These are phyloP conservation scores for Tachysurus vachellii DNA, from an alignment of 2,113 vertebrate genomes.

Conservation along the genomic window DNA sequence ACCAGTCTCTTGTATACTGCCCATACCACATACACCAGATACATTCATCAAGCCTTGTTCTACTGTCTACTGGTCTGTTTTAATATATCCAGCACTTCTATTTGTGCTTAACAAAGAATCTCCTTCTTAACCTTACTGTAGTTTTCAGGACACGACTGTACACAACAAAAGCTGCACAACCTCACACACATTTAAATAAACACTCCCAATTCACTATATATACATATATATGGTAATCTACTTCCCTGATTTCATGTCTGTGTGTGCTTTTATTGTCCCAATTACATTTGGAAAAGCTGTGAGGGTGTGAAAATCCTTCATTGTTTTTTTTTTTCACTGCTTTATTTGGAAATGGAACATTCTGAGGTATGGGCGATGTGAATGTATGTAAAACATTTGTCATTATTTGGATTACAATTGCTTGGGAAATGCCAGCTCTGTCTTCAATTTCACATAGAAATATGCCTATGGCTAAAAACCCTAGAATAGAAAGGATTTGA, in stretches of 20 bases:
- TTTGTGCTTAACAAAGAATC: background rate
- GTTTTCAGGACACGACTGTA: background rate
- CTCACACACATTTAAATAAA: background rate
- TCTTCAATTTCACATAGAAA: background rate
- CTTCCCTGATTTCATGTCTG: background rate
- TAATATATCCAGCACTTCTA: background rate
- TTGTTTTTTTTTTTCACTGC: background rate
- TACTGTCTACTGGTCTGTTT: background rate
- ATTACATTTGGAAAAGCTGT: background rate
- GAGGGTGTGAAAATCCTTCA: background rate
- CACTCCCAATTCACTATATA: background rate
- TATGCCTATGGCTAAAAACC: background rate
- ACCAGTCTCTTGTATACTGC: background rate
- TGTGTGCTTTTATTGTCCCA: background rate
- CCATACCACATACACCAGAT: background rate
- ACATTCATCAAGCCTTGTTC: background rate
- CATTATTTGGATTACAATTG: background rate
- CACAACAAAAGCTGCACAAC: background rate
- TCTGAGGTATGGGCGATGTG: background rate
- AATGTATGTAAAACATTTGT: background rate
- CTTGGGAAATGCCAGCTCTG: background rate
- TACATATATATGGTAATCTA: background rate
- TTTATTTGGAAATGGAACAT: background rate
- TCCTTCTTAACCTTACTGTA: background rate
- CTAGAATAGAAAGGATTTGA: background rate